Evolutionary conservation across 1,140 invertebrate species (phyloP), one percentile per base, ranked within the genome.

Genomic region (Macrobrachium rosenbergii): DNA sequence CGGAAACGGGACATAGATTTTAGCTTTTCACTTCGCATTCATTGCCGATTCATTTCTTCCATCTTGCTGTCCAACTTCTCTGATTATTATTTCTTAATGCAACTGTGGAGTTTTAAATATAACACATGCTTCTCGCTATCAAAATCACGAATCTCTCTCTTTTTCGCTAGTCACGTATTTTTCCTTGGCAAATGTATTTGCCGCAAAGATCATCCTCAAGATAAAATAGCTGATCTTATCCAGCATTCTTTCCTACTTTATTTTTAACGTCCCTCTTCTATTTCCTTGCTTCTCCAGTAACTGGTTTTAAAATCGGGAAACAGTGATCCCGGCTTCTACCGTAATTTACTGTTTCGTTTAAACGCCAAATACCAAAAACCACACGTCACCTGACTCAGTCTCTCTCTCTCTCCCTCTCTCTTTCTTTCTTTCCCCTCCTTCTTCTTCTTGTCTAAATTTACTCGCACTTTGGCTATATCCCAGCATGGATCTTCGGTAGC

Each of bases 391-490:
- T 37, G 12, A 11, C 73, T 37, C 37, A 0, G 10, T 60, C 76
- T 60, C 76, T 60, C 76, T 60, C 45, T 59, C 76, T 60, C 76
- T 23, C 58, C n/a, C 43, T 59, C 52, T 78, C 43, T 59, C 52
- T 59, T 16, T 78, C 52, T 78, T 10, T 78, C 76, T 17, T 10
- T 17, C 76, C 11, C 43, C 43, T 21, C n/a, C 43, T 58, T 52
- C 58, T 21, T 59, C 45, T 78, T 52, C 58, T 59, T 60, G 37
- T 21, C 76, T 60, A 21, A 21, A 67, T 23, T 6, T 23, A n/a
- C 16, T 58, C 58, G 21, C 7, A 58, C 14, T 2, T 59, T 59
- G 21, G 16, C 43, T n/a, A 2, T 58, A 16, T 11, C 12, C 59
- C 76, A 5, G 28, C 28, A 37, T 2, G 17, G 14, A 14, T 58